phyloP scores from a whole-genome alignment of 1,140 invertebrate genomes.

The Branchinecta lynchi region DNA sequence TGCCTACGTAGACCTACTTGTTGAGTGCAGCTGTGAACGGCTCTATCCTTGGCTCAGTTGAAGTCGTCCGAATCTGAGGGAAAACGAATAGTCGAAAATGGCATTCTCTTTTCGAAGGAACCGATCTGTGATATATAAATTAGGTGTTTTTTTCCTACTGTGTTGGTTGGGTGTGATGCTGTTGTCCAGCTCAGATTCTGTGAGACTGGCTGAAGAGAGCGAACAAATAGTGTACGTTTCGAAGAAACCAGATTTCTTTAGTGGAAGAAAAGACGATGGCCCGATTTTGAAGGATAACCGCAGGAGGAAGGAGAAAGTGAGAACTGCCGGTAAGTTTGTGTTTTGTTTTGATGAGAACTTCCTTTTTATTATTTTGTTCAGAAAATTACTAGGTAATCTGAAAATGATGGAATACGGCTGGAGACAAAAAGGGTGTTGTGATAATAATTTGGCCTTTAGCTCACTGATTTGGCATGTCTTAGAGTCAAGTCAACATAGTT shows the following conservation, averaged over 20 bases:
- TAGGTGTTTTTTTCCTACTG: neutral
- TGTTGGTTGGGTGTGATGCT: neutral
- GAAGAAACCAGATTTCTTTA: neutral
- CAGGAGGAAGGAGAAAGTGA: neutral
- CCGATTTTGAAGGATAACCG: neutral
- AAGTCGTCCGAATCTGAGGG: too few relatives aligned
- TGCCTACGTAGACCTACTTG: too few relatives aligned
- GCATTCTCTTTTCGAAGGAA: neutral
- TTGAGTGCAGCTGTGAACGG: too few relatives aligned
- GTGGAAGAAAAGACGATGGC: neutral
- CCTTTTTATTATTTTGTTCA: too few relatives aligned
- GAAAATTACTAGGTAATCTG: too few relatives aligned
- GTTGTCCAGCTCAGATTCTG: neutral
- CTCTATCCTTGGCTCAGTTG: too few relatives aligned
- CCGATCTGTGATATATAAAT: slow-evolving; percentile 10
- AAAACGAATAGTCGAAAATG: neutral
- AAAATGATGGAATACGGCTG: too few relatives aligned
- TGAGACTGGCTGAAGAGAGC: neutral
- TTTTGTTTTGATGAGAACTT: neutral
- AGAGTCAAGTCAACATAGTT: too few relatives aligned
- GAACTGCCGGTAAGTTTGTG: neutral
- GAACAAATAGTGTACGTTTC: neutral
- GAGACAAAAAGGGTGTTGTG: too few relatives aligned
- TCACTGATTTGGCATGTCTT: too few relatives aligned
- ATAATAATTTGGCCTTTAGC: too few relatives aligned